Conservation (phyloP, 2,113 vertebrate species). For the Nymphicus hollandicus region DNA sequence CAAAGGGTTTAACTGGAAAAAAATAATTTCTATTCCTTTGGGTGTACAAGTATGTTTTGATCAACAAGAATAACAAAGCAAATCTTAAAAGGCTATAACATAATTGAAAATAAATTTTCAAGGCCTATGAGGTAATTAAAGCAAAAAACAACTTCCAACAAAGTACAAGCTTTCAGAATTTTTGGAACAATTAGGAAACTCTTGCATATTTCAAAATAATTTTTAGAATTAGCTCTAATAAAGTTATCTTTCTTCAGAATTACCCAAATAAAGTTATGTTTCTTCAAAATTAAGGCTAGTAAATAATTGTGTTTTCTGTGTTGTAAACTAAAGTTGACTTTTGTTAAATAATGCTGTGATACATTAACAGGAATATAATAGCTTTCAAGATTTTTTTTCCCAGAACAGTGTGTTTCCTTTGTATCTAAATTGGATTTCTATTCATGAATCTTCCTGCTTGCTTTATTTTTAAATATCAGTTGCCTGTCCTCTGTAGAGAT, state of each 20-base stretch:
- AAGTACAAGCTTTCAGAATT: neutral
- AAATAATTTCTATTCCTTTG: neutral
- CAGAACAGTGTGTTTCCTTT: neutral
- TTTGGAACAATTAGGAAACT: neutral
- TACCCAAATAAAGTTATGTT: neutral
- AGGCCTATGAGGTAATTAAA: rapidly evolving
- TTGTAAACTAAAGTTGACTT: neutral
- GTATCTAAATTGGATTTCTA: neutral
- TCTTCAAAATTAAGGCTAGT: neutral
- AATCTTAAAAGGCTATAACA: neutral
- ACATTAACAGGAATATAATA: neutral
- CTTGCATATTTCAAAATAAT: neutral
- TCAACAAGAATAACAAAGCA: neutral
- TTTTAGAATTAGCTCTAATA: neutral
- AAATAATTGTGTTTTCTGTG: neutral
- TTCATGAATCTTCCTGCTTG: neutral
- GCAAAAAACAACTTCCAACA: neutral
- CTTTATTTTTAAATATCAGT: neutral
- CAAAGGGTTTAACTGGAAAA: neutral
- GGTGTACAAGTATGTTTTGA: neutral
- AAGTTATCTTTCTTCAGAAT: neutral
- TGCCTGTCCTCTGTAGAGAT: neutral
- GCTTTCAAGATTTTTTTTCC: neutral
- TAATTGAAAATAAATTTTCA: neutral
- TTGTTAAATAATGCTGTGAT: neutral